Conservation (phyloP, 2,888 invertebrate species). For the Orchestes rusci region DNA sequence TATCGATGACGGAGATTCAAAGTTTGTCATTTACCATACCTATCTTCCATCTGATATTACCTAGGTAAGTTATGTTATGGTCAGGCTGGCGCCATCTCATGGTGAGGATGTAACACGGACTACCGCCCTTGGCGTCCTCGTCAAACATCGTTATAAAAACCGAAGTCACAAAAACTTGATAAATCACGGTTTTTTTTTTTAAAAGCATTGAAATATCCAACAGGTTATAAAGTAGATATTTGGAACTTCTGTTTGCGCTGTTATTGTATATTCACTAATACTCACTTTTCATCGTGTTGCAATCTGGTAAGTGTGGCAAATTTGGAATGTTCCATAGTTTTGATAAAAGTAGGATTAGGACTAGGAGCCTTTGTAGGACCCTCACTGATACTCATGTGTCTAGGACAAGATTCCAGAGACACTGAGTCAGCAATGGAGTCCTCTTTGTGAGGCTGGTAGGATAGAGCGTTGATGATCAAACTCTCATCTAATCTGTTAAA, state of each 20-base stretch:
- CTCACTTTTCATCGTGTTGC: slow-evolving; percentile 18
- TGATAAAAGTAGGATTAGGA: slow-evolving; percentile 41
- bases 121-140: too few relatives aligned
- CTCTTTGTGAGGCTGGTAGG: slow-evolving; percentile 22
- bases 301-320: slow-evolving; percentile 40
- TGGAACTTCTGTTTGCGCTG: too few relatives aligned
- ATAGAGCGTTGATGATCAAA: slow-evolving; percentile 43
- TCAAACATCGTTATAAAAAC: too few relatives aligned
- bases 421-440: slow-evolving; percentile 28
- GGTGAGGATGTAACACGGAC: too few relatives aligned
- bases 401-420: slow-evolving; percentile 35
- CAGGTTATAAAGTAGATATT: too few relatives aligned
- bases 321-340: slow-evolving; percentile 43
- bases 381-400: slow-evolving; percentile 34
- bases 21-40: too few relatives aligned
- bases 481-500: slow-evolving; percentile 53
- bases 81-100: too few relatives aligned
- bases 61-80: too few relatives aligned
- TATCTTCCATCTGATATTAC: too few relatives aligned
- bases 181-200: too few relatives aligned
- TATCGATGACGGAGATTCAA: too few relatives aligned
- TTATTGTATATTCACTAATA: background rate
- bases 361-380: slow-evolving; percentile 31
- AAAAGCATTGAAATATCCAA: background rate
- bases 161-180: too few relatives aligned